Percentiles rank a stretch among this genome's conserved stretches.
Evolutionary conservation across 2,797 vertebrate species (phyloP).

Genomic region (Enteromius thamalakanensis): DNA sequence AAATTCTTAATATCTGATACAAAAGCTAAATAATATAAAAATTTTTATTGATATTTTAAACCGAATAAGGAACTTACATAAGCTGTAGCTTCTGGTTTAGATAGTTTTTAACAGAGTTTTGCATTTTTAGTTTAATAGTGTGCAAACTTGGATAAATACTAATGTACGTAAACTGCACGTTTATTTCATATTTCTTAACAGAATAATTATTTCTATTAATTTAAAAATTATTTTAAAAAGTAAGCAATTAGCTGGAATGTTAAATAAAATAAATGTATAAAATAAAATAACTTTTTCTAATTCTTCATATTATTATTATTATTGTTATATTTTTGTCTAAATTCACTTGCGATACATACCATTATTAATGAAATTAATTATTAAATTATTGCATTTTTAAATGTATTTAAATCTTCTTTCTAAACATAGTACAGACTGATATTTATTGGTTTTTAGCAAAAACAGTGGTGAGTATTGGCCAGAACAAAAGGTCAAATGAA

Average conservation of each 20-base stretch:
- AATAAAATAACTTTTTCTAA: not conserved
- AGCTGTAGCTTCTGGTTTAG: too few relatives aligned
- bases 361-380: not conserved
- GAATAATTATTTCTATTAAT: not conserved
- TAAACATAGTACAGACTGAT: not conserved
- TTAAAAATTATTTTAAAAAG: not conserved
- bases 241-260: not conserved
- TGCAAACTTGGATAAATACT: not conserved
- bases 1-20: not conserved
- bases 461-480: not conserved
- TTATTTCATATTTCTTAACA: not conserved
- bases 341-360: not conserved
- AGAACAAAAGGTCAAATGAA: not conserved
- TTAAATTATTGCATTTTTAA: not conserved
- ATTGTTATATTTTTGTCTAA: not conserved
- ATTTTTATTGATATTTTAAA: not conserved
- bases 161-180: not conserved
- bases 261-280: not conserved
- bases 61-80: not conserved
- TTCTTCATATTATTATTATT: not conserved
- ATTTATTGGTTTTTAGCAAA: not conserved
- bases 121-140: not conserved
- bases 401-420: not conserved
- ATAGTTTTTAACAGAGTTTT: not conserved
- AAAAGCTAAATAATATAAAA: not conserved